A percentile compares a stretch with the other conserved stretches of the same genome.
These are phyloP conservation scores for Arctocebus calabarensis DNA, from an alignment of 2,797 vertebrate species.

Conservation along the genomic window DNA sequence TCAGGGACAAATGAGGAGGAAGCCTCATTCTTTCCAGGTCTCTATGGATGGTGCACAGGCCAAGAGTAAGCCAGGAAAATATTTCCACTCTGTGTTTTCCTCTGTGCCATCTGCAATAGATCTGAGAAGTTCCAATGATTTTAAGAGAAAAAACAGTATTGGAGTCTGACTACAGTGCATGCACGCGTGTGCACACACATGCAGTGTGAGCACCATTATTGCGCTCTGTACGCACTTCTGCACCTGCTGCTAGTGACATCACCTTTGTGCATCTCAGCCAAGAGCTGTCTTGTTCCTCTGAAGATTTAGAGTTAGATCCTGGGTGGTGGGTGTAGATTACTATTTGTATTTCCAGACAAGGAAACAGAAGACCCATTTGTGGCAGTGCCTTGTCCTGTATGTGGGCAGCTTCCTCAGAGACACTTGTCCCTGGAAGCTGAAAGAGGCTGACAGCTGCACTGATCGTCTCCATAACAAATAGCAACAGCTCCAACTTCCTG, in stretches of 20 bases:
- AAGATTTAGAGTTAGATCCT: background rate
- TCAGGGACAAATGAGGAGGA: slow-evolving; percentile 14
- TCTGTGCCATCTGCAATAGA: slow-evolving; percentile 57
- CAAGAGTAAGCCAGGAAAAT: slow-evolving; percentile 65
- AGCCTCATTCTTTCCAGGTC: background rate
- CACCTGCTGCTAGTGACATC: background rate
- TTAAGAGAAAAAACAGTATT: slow-evolving; percentile 46
- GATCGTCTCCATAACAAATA: background rate
- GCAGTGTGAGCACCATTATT: background rate
- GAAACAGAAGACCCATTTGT: background rate
- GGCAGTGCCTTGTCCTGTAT: background rate
- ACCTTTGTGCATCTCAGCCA: background rate
- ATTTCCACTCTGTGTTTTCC: slow-evolving; percentile 47
- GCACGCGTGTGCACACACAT: background rate
- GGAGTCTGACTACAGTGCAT: background rate
- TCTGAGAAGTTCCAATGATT: slow-evolving; percentile 64
- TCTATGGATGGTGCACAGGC: slow-evolving; percentile 27
- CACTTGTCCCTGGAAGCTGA: background rate
- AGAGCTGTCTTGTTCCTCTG: background rate
- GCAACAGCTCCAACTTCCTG: background rate
- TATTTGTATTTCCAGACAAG: background rate
- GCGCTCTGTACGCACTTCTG: background rate
- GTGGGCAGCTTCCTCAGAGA: background rate
- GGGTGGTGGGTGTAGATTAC: background rate
- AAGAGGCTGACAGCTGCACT: background rate